Evolutionary conservation across 2,113 vertebrate genomes (phyloP), one percentile per base, ranked within the genome.

Genomic region (Notechis scutatus): DNA sequence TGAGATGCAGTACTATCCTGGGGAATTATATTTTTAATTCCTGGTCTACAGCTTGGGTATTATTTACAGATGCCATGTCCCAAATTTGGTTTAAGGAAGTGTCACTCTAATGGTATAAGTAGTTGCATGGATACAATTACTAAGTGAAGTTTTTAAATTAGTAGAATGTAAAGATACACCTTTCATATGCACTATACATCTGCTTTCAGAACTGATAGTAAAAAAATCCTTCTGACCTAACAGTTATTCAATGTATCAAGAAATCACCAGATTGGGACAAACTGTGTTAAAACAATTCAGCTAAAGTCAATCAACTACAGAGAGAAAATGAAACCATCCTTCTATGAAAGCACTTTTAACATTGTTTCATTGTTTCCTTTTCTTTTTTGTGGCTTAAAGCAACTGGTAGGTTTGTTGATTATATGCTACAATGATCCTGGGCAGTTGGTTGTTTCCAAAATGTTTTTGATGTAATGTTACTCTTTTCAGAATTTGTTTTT

Each of bases 251-350:
- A 18, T 20, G 12, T 18, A 39, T 81, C 69, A 39, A 39, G 34
- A 81, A 39, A 15, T 39, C 69, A 39, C 69, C 34, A 34, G 15
- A 74, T 39, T 39, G 69, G 69, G n/a, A 74, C n/a, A 81, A 74
- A 74, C 14, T 74, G 6, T 3, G 20, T 74, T 89, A 93, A 95
- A 93, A 5, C 29, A 21, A 93, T 95, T 39, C 42, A 88, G 6
- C 45, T 18, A 12, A n/a, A 0, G 21, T 64, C 74, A 81, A 15
- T 4, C 50, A 56, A 18, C 34, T 89, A 34, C 52, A 56, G 3
- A 85, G 55, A 69, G 6, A 81, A 74, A 74, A 74, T 74, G n/a
- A 81, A 39, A 81, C 15, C n/a, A 74, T 81, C 69, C 69, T 81
- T 81, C 39, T 81, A 8, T 81, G 18, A 81, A 81, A 81, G 34